Base-by-base conservation (phyloP, 2,888 invertebrate species). In the Phortica okadai region DNA sequence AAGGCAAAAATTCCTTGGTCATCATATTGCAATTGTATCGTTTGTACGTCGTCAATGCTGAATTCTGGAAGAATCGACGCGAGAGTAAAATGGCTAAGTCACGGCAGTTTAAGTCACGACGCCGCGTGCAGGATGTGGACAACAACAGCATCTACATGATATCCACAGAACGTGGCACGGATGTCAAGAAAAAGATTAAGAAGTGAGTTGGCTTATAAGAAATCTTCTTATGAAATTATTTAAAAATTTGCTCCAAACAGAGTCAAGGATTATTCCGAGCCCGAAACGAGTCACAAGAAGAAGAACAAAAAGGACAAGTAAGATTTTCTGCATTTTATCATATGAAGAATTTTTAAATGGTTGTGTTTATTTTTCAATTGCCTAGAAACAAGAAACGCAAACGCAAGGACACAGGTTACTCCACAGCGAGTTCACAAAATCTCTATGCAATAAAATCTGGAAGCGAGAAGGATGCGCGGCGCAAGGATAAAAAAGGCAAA, bases 1-100 rank as follows among this genome's bases (percentile, higher is more conserved):
- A n/a, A 93, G 91, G 91, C 80, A 95, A 95, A 89, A 97, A 97
- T 88, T 95, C 95, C 0, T 92, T 97, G 90, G 98, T 98, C 10
- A 98, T 98, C 78, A 91, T 97, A 0, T 93, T 98, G 0, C 97
- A 97, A 90, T 92, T 97, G 76, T 97, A 97, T 89, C 93, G 97
- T 6, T 92, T 97, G 0, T 95, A 96, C 88, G 96, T 97, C 0
- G 94, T 97, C 0, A 95, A 96, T 83, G 93, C 95, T 41, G 96
- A 96, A 87, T 95, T 92, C 82, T 91, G 91, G 83, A 93, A 92
- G 82, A 85, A 83, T 80, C 91, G 91, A 2, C 88, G 90, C 0
- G 92, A 89, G 74, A 85, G 84, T 74, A 90, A 89, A 74, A 82
- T 87, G 80, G 83, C 86, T 59, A 88, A 86, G 58, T 80, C 84